Evolutionary conservation across 2,797 vertebrate species (phyloP), one percentile per base, ranked within the genome.

Genomic region (Octomys mimax): DNA sequence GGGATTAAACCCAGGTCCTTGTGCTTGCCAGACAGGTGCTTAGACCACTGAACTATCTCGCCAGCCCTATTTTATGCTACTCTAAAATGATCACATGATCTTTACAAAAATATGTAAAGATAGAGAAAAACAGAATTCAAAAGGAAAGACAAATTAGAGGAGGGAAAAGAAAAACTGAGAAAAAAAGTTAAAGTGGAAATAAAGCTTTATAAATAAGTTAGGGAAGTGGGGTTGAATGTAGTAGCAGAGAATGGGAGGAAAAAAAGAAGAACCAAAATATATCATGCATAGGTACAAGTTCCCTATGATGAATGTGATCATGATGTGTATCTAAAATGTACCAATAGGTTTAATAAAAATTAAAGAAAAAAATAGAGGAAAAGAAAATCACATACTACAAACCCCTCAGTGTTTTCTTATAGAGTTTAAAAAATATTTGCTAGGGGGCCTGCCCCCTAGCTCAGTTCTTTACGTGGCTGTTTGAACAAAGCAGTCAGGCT

Each of bases 21-120:
- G 54, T 57, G 54, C 54, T 57, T 57, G 54, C 4, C 54, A 57
- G 54, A 13, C 14, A 57, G 16, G 54, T 57, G 54, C 54, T 54
- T 54, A 54, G 13, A 54, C 14, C 54, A 16, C 14, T 3, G 54
- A 54, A 13, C 54, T 54, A 54, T 54, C 54, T 54, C 14, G 16
- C 54, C 14, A 54, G 54, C 16, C 3, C 54, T 2, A 84, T 90
- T 93, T 89, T 89, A 26, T 91, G 33, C 31, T 93, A 78, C 79
- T 95, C 57, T 86, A 92, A 93, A 93, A 89, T 80, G 13, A 70
- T 79, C 61, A 93, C 19, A 87, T 31, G 46, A 87, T 78, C 24
- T 91, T 87, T 78, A 91, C 49, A 52, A 93, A 93, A 80, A 90
- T 62, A 91, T 13, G 19, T 86, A 68, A 61, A 36, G 24, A 80